Evolutionary conservation across 1,140 invertebrate species (phyloP).

Genomic region (Aphis gossypii): DNA sequence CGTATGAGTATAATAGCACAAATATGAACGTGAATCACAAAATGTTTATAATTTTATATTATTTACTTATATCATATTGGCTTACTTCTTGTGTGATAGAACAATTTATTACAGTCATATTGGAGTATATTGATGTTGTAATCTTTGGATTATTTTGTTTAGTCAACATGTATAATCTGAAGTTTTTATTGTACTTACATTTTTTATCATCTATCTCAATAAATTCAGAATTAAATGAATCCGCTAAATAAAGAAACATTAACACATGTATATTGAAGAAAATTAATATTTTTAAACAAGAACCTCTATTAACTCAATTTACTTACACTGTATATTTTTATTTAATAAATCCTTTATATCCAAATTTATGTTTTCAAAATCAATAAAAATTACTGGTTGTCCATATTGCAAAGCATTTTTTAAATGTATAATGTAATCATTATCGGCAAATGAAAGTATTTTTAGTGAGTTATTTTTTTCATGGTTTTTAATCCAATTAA

Average conservation of each 20-base stretch:
- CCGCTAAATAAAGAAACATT: conserved; percentile 4
- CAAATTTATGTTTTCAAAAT: conserved; percentile 90
- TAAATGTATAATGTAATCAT: conserved; percentile 83
- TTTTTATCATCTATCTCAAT: conserved; percentile 14
- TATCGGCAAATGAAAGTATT: conserved; percentile 81
- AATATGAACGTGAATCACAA: too few species aligned
- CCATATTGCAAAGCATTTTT: conserved; percentile 90
- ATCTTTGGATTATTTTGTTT: conserved; percentile 30
- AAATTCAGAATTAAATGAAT: neutral
- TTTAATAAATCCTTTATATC: conserved; percentile 86
- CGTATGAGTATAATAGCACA: too few species aligned
- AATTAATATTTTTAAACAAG: neutral
- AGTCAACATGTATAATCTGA: conserved; percentile 39
- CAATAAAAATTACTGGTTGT: conserved; percentile 83
- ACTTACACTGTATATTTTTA: conserved; percentile 76
- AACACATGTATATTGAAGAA: neutral
- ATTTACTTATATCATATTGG: neutral
- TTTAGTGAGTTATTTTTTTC: conserved; percentile 70
- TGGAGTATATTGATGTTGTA: neutral
- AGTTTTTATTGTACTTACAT: neutral
- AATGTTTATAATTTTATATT: neutral
- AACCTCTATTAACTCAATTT: neutral
- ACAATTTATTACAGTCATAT: conserved; percentile 43
- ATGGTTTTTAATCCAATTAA: conserved; percentile 86
- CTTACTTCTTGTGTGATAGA: conserved; percentile 44